Evolutionary conservation across 35 echinoderm and acorn worm genomes (phyloP).

Genomic region (Heliocidaris tuberculata): DNA sequence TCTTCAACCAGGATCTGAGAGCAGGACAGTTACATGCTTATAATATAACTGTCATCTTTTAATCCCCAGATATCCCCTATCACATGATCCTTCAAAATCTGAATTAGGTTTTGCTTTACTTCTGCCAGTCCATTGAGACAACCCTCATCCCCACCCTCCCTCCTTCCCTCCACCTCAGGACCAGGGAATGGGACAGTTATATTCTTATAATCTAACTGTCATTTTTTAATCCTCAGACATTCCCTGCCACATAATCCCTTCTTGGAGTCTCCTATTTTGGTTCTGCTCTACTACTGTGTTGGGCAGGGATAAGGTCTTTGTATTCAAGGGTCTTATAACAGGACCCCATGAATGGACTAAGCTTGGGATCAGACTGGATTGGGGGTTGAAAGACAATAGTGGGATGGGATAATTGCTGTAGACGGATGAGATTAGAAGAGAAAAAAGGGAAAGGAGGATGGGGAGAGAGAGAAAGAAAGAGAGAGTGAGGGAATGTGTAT

Average conservation of each 20-base stretch:
- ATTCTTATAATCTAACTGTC: background rate
- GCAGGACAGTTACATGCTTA: too few species aligned
- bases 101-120: too few species aligned
- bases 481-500: background rate
- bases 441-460: background rate
- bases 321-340: too few species aligned
- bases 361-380: background rate
- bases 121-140: background rate
- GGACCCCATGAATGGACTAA: background rate
- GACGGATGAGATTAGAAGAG: background rate
- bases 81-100: too few species aligned
- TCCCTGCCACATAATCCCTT: background rate
- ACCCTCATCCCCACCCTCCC: background rate
- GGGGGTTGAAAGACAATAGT: background rate
- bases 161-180: background rate
- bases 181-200: background rate
- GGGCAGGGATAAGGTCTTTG: too few species aligned
- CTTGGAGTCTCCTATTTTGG: too few species aligned
- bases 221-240: background rate
- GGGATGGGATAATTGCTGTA: background rate
- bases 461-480: background rate
- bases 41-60: too few species aligned
- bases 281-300: too few species aligned
- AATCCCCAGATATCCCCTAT: background rate
- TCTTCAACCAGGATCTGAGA: too few species aligned